A percentile compares a stretch with the other conserved stretches of the same genome.
These are phyloP conservation scores for Mastacembelus armatus DNA, from an alignment of 2,797 vertebrate species.

Conservation along the genomic window DNA sequence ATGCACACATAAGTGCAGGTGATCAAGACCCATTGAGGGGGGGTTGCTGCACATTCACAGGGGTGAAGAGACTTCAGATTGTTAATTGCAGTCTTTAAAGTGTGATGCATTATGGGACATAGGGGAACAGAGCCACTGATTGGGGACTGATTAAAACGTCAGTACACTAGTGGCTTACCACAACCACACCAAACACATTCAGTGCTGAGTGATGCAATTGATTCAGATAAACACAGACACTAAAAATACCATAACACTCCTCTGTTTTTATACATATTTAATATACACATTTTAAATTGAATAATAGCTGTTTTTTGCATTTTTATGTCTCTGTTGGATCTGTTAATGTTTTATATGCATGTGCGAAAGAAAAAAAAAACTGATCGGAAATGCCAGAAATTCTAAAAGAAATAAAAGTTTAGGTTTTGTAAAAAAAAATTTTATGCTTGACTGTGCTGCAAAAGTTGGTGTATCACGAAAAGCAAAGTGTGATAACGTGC, in stretches of 20 bases:
- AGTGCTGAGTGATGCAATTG: conserved; percentile 24
- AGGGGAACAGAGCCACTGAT: conserved; percentile 49
- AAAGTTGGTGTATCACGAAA: no score
- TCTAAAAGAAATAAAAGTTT: no score
- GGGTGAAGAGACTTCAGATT: conserved; percentile 36
- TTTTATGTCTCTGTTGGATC: background rate
- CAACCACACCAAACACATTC: background rate
- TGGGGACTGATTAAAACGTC: conserved; percentile 70
- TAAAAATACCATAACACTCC: background rate
- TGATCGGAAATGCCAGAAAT: background rate
- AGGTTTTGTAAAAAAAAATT: no score
- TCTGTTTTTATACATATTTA: background rate
- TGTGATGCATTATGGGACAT: conserved; percentile 59
- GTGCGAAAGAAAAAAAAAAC: background rate
- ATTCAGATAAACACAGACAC: background rate
- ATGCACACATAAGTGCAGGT: conserved; percentile 31
- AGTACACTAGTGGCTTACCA: conserved; percentile 27
- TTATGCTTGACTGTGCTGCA: no score
- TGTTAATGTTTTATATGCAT: no score
- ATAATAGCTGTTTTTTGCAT: background rate
- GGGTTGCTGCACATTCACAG: conserved; percentile 31
- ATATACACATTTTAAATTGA: background rate
- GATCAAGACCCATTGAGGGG: conserved; percentile 58
- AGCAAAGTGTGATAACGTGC: no score
- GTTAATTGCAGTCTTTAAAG: conserved; percentile 59